Conservation (phyloP, 2,113 vertebrate genomes). For the Climacteris rufus region DNA sequence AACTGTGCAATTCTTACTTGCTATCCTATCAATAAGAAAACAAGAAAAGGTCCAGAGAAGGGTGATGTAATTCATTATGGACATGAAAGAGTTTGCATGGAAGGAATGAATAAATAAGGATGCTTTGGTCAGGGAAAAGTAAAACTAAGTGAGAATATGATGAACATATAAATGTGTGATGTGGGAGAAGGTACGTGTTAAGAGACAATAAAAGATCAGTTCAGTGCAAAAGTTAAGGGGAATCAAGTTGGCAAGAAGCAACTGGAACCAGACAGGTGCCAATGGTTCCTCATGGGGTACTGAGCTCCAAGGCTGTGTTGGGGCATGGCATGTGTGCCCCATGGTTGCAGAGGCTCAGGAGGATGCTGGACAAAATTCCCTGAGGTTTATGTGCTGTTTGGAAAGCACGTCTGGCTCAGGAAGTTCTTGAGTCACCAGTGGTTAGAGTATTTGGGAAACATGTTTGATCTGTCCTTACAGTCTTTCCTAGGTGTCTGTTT, state of each 20-base stretch:
- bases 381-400: not conserved
- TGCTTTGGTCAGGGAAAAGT: not conserved
- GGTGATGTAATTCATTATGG: not conserved
- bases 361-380: not conserved
- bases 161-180: not conserved
- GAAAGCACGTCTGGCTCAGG: not conserved
- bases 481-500: not conserved
- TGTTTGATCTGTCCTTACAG: not conserved
- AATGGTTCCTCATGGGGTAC: not conserved
- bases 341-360: not conserved
- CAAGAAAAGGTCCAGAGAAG: not conserved
- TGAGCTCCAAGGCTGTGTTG: accelerated
- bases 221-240: not conserved
- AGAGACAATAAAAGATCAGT: not conserved
- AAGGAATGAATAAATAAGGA: not conserved
- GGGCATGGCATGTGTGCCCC: not conserved
- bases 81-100: not conserved
- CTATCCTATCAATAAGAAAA: not conserved
- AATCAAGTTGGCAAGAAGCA: not conserved
- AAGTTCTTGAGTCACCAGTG: not conserved
- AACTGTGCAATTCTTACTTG: not conserved
- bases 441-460: not conserved
- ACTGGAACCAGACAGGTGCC: not conserved
- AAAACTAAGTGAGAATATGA: not conserved
- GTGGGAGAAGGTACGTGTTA: not conserved